These are phyloP conservation scores for Hydrotaea cyrtoneurina DNA, from an alignment of 2,888 invertebrate species.

Conservation along the genomic window DNA sequence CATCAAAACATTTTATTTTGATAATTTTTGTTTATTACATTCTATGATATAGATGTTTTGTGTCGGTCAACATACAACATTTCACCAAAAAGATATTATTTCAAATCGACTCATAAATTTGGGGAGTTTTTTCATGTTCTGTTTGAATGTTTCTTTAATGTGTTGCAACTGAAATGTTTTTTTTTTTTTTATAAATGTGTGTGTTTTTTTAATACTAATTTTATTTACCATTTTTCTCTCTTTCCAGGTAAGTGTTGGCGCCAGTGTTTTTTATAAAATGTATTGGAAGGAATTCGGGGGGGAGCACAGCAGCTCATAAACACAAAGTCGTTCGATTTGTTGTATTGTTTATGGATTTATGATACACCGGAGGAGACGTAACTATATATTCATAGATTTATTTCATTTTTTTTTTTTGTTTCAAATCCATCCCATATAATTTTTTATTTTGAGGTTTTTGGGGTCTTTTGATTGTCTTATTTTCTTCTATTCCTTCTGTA, in stretches of 20 bases:
- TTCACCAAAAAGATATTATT: neutral
- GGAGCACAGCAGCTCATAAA: no score
- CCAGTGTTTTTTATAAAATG: no score
- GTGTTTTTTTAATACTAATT: constrained; percentile 10
- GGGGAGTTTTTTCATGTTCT: neutral
- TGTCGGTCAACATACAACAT: neutral
- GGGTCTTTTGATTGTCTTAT: neutral
- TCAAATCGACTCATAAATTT: constrained; percentile 8
- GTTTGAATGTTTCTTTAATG: neutral
- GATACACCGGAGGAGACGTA: constrained; percentile 54
- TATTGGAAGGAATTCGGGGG: no score
- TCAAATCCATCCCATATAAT: no score
- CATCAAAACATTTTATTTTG: no score
- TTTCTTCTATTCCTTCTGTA: neutral
- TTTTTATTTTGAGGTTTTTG: neutral
- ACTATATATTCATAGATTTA: constrained; percentile 43
- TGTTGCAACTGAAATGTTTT: neutral
- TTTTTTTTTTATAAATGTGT: neutral
- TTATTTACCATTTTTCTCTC: constrained; percentile 52
- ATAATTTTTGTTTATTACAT: neutral
- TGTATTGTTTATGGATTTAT: constrained; percentile 46
- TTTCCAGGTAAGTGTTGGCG: constrained; percentile 67
- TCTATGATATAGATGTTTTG: neutral
- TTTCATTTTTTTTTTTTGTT: no score
- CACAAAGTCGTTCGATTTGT: constrained; percentile 25